phyloP scores from a whole-genome alignment of 2,797 vertebrate genomes.

The Glossophaga mutica region DNA sequence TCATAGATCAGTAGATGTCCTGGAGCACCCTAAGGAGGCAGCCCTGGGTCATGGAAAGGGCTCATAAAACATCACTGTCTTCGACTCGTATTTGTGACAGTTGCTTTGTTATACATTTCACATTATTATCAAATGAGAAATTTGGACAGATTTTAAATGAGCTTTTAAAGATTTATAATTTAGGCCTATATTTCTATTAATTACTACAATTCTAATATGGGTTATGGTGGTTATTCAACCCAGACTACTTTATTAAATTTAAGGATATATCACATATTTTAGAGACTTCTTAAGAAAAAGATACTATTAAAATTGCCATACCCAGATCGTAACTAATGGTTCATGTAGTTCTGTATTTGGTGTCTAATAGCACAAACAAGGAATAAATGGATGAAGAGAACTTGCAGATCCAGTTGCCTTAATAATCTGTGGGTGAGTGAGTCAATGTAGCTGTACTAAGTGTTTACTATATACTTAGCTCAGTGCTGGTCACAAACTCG shows the following conservation, averaged over 20 bases:
- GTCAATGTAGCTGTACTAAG: background rate
- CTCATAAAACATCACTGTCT: slow-evolving; percentile 70
- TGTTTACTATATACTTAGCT: background rate
- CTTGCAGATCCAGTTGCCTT: background rate
- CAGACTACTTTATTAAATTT: background rate
- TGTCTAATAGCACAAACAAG: background rate
- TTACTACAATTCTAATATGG: background rate
- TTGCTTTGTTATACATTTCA: background rate
- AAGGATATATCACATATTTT: background rate
- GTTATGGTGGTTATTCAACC: background rate
- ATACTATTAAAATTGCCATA: background rate
- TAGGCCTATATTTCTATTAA: background rate
- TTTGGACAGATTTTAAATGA: slow-evolving; percentile 20
- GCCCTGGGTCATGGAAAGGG: slow-evolving; percentile 69
- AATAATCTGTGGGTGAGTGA: background rate
- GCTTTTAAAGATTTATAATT: slow-evolving; percentile 16
- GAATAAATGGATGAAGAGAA: background rate
- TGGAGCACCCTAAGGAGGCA: slow-evolving; percentile 74
- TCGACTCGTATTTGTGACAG: slow-evolving; percentile 48
- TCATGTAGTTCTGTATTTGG: background rate
- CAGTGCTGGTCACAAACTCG: background rate
- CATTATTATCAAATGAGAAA: slow-evolving; percentile 1
- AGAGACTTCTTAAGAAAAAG: background rate
- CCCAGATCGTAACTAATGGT: background rate
- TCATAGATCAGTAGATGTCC: slow-evolving; percentile 74